phyloP scores from a whole-genome alignment of 92 coral and sea anemone genomes.

The Chrysogorgia sp. region DNA sequence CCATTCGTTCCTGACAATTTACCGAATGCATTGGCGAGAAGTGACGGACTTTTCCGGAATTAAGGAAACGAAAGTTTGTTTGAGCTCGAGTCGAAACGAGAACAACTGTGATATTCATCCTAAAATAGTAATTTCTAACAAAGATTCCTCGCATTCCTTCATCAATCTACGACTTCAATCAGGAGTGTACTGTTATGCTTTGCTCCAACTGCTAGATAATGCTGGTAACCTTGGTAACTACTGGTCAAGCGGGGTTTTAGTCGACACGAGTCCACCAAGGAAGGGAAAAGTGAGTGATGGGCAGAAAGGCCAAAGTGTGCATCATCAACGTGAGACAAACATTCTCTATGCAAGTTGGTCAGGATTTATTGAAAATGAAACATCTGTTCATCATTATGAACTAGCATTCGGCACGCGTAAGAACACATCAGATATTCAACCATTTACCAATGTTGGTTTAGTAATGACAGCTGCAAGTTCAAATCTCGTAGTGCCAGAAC shows the following conservation, averaged over 20 bases:
- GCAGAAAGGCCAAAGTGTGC: constrained; percentile 48
- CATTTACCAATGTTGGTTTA: constrained; percentile 79
- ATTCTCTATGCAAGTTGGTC: constrained; percentile 82
- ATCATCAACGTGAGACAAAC: constrained; percentile 75
- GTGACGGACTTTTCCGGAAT: constrained; percentile 76
- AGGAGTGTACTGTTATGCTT: constrained; percentile 74
- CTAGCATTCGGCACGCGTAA: constrained; percentile 86
- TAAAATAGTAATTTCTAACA: constrained; percentile 56
- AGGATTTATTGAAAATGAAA: constrained; percentile 80
- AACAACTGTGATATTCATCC: constrained; percentile 67
- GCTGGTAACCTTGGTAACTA: constrained; percentile 77
- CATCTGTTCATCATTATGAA: constrained; percentile 69
- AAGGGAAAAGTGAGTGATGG: constrained; percentile 83
- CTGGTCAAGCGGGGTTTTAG: constrained; percentile 74
- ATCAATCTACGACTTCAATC: constrained; percentile 70
- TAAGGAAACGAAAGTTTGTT: constrained; percentile 68
- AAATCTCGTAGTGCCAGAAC: constrained; percentile 67
- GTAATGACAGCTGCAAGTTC: constrained; percentile 77
- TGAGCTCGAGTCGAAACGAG: constrained; percentile 61
- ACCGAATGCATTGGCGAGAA: constrained; percentile 91
- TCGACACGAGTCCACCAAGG: constrained; percentile 80
- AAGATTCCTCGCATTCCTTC: constrained; percentile 63
- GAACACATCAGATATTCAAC: constrained; percentile 71
- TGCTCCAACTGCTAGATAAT: constrained; percentile 72
- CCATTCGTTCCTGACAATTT: constrained; percentile 73